Conservation (phyloP, 1,140 invertebrate species). For the Papilio machaon region DNA sequence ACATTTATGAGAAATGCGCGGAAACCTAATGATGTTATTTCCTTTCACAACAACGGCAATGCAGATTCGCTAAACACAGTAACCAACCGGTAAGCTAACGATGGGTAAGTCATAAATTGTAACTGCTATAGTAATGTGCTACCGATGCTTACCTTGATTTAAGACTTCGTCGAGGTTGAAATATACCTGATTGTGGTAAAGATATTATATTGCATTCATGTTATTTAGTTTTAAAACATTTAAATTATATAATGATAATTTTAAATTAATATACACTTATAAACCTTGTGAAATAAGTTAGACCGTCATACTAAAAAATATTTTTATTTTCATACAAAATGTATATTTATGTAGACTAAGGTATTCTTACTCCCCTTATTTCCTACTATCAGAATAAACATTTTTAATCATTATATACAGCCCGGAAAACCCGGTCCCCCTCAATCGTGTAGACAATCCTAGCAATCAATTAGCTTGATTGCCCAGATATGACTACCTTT, state of each 20-base stretch:
- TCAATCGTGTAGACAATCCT: not conserved
- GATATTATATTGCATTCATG: conserved; percentile 7
- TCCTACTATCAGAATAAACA: not conserved
- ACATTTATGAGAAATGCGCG: conserved; percentile 67
- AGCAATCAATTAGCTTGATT: conserved; percentile 26
- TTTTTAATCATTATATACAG: not conserved
- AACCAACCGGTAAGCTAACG: conserved; percentile 68
- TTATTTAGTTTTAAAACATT: not conserved
- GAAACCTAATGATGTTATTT: conserved; percentile 79
- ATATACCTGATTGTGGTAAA: conserved; percentile 51
- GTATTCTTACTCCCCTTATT: not conserved
- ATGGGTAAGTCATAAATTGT: conserved; percentile 77
- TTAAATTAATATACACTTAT: no score
- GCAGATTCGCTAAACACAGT: conserved; percentile 73
- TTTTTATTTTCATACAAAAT: not conserved
- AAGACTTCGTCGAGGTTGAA: conserved; percentile 56
- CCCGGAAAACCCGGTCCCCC: not conserved
- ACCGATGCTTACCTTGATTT: conserved; percentile 69
- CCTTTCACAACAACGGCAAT: conserved; percentile 66
- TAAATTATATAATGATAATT: no score
- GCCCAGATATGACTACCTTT: not conserved
- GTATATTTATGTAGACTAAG: not conserved
- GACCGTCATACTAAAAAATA: no score
- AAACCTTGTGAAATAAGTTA: no score
- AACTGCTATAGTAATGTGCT: conserved; percentile 70